Evolutionary conservation across 2,888 invertebrate species (phyloP).

Genomic region (Drosophila affinis): DNA sequence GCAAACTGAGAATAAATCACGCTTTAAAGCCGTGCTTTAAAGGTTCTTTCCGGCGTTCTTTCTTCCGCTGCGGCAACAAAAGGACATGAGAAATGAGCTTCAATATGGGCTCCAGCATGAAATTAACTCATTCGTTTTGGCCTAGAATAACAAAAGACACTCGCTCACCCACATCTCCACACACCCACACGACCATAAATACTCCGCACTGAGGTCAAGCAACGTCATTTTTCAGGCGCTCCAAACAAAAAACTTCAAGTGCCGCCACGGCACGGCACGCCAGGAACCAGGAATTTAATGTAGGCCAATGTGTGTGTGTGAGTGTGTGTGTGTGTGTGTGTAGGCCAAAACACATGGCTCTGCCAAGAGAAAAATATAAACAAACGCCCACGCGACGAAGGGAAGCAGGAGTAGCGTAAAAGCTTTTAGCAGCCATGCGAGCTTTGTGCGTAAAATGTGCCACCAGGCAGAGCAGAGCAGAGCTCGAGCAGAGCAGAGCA

Average conservation of each 20-base stretch:
- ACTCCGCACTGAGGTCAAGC: slow-evolving; percentile 68
- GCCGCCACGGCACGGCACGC: slow-evolving; percentile 24
- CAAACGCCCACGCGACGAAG: slow-evolving; percentile 69
- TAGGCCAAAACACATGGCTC: slow-evolving; percentile 65
- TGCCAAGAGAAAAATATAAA: slow-evolving; percentile 68
- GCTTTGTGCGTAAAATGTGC: slow-evolving; percentile 55
- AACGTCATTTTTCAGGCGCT: slow-evolving; percentile 71
- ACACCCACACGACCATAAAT: slow-evolving; percentile 20
- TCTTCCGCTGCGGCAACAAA: slow-evolving; percentile 27
- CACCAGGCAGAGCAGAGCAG: background rate
- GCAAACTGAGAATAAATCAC: background rate
- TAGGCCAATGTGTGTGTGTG: slow-evolving; percentile 11
- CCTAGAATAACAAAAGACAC: slow-evolving; percentile 57
- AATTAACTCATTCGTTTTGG: slow-evolving; percentile 76
- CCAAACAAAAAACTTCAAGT: slow-evolving; percentile 63
- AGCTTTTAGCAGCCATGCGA: slow-evolving; percentile 63
- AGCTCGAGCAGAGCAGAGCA: background rate
- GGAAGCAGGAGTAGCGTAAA: slow-evolving; percentile 57
- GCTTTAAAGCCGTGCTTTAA: slow-evolving; percentile 14
- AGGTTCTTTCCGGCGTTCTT: slow-evolving; percentile 18
- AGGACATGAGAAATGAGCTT: slow-evolving; percentile 58
- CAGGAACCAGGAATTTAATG: slow-evolving; percentile 25
- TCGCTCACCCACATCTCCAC: slow-evolving; percentile 14
- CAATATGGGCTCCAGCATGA: slow-evolving; percentile 60
- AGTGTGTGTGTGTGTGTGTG: slow-evolving; percentile 29